These are phyloP conservation scores for Mactra quadrangularis DNA, from an alignment of 1,140 invertebrate genomes.

Conservation along the genomic window DNA sequence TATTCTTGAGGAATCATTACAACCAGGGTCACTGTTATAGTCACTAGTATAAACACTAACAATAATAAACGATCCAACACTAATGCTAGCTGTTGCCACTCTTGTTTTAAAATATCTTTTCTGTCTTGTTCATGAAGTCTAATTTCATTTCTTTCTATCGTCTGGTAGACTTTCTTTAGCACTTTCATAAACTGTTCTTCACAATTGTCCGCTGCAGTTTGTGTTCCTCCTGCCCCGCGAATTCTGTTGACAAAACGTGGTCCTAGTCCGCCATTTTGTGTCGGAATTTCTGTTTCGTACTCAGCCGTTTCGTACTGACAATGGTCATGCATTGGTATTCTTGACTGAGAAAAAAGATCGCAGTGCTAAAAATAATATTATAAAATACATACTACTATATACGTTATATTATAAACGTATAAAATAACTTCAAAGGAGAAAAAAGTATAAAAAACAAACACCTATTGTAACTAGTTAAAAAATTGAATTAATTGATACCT, in stretches of 20 bases:
- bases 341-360: slow-evolving; percentile 7
- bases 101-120: slow-evolving; percentile 87
- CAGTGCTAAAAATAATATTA: too few species aligned
- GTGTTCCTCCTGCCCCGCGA: slow-evolving; percentile 15
- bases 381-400: background rate
- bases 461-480: too few species aligned
- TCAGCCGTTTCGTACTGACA: slow-evolving; percentile 73
- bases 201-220: slow-evolving; percentile 82
- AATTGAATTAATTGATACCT: too few species aligned
- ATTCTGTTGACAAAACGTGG: slow-evolving; percentile 74
- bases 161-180: slow-evolving; percentile 88
- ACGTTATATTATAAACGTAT: background rate
- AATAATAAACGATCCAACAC: slow-evolving; percentile 88
- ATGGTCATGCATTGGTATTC: slow-evolving; percentile 75
- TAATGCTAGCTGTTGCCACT: slow-evolving; percentile 92
- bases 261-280: slow-evolving; percentile 80
- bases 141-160: slow-evolving; percentile 89
- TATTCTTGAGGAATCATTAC: slow-evolving; percentile 75
- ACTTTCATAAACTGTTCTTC: slow-evolving; percentile 87
- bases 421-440: too few species aligned
- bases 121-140: slow-evolving; percentile 88
- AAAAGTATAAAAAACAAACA: too few species aligned
- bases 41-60: slow-evolving; percentile 88
- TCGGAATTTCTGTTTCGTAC: slow-evolving; percentile 57
- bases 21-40: slow-evolving; percentile 76